These are phyloP conservation scores for Orchesella flavescens DNA, from an alignment of 2,888 invertebrate species.

Conservation along the genomic window DNA sequence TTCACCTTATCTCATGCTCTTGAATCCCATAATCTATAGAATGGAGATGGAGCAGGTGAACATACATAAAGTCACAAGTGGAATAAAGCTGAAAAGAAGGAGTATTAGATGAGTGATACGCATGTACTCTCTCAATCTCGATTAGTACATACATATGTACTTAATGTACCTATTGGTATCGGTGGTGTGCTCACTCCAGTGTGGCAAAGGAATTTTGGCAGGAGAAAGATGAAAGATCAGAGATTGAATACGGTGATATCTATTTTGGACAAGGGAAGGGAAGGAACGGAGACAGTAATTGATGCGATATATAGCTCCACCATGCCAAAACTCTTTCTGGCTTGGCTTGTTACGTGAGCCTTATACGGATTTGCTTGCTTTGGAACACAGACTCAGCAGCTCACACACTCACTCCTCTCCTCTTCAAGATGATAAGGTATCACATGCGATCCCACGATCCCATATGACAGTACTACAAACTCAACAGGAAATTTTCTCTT, in stretches of 20 bases:
- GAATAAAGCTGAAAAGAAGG: neutral
- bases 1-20: no score
- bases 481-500: slow-evolving; percentile 1
- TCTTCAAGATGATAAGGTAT: slow-evolving; percentile 3
- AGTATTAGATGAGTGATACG: no score
- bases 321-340: neutral
- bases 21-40: no score
- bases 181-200: no score
- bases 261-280: slow-evolving; percentile 17
- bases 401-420: neutral
- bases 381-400: neutral
- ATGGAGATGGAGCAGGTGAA: slow-evolving; percentile 48
- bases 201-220: neutral
- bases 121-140: no score
- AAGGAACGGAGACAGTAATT: slow-evolving; percentile 55
- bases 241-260: slow-evolving; percentile 49
- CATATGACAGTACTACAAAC: neutral
- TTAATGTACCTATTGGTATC: no score
- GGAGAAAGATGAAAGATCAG: slow-evolving; percentile 21
- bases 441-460: no score
- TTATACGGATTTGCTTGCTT: neutral
- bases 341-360: slow-evolving; percentile 25
- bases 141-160: no score
- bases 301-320: slow-evolving; percentile 32
- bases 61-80: neutral